A percentile compares a stretch with the other conserved stretches of the same genome.
Evolutionary conservation across 2,888 invertebrate genomes (phyloP).

Genomic region (Trimorus sp.): DNA sequence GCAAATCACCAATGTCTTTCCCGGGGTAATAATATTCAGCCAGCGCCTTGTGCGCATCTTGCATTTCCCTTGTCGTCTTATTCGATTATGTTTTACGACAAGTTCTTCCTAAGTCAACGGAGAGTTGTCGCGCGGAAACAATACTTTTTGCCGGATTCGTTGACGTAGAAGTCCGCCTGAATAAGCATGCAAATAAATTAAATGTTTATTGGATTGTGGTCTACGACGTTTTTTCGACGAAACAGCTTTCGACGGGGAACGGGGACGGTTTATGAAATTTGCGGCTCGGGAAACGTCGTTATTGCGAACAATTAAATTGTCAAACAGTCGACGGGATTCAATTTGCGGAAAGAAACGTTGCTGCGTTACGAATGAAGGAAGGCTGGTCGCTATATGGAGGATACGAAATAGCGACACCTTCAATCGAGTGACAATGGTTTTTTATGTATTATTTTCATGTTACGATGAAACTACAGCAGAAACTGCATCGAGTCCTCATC

Average conservation of each 20-base stretch:
- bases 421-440: too few relatives aligned
- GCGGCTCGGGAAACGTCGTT: not conserved
- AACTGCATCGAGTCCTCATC: too few relatives aligned
- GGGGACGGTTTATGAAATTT: too few relatives aligned
- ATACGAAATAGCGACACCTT: too few relatives aligned
- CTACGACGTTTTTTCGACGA: not conserved
- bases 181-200: slow-evolving; percentile 40
- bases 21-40: slow-evolving; percentile 54
- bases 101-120: slow-evolving; percentile 26
- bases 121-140: slow-evolving; percentile 21
- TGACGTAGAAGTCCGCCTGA: slow-evolving; percentile 13
- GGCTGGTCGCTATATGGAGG: too few relatives aligned
- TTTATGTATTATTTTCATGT: too few relatives aligned
- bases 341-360: too few relatives aligned
- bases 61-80: slow-evolving; percentile 35
- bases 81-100: slow-evolving; percentile 48
- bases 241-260: not conserved
- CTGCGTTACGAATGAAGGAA: too few relatives aligned
- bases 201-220: slow-evolving; percentile 27
- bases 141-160: slow-evolving; percentile 25
- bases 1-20: slow-evolving; percentile 54
- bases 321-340: too few relatives aligned
- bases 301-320: not conserved
- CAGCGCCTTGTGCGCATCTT: slow-evolving; percentile 36
- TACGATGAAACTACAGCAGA: too few relatives aligned